Percentiles rank a stretch among this genome's conserved stretches.
These are phyloP conservation scores for Chrysocyon brachyurus DNA, from an alignment of 2,797 vertebrate species.

Conservation along the genomic window DNA sequence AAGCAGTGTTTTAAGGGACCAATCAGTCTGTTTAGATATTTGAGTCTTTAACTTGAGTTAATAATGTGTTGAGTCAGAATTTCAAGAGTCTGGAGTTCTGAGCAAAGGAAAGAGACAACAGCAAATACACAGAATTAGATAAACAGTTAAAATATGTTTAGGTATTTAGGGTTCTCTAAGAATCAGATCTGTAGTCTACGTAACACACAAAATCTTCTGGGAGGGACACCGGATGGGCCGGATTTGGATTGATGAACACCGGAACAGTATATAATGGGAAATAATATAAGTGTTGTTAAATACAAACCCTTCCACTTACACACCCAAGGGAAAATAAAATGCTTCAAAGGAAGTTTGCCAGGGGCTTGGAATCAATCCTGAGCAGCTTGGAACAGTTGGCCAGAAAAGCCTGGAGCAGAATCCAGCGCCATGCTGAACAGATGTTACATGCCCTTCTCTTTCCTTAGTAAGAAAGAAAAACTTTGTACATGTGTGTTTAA, in stretches of 20 bases:
- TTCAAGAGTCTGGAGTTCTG: constrained; percentile 8
- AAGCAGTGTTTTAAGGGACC: constrained; percentile 22
- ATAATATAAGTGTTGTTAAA: neutral
- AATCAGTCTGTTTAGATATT: constrained; percentile 15
- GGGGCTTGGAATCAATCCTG: neutral
- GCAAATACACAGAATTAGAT: constrained; percentile 9
- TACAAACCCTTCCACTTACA: neutral
- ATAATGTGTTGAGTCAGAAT: constrained; percentile 5
- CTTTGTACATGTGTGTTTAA: neutral
- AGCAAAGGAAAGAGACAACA: constrained; percentile 29
- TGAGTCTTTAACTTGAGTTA: constrained; percentile 41
- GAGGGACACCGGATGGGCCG: neutral
- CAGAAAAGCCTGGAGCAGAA: constrained; percentile 20
- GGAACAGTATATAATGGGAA: neutral
- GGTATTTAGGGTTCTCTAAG: constrained; percentile 11
- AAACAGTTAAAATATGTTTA: neutral
- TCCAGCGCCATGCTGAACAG: neutral
- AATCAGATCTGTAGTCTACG: neutral
- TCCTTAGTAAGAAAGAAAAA: constrained; percentile 21
- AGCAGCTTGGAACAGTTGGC: neutral
- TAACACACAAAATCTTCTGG: neutral
- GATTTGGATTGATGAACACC: neutral
- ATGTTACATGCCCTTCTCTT: neutral
- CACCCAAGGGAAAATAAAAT: neutral
- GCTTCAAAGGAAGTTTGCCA: constrained; percentile 7